phyloP scores from a whole-genome alignment of 2,113 vertebrate species.

The Laterallus jamaicensis region DNA sequence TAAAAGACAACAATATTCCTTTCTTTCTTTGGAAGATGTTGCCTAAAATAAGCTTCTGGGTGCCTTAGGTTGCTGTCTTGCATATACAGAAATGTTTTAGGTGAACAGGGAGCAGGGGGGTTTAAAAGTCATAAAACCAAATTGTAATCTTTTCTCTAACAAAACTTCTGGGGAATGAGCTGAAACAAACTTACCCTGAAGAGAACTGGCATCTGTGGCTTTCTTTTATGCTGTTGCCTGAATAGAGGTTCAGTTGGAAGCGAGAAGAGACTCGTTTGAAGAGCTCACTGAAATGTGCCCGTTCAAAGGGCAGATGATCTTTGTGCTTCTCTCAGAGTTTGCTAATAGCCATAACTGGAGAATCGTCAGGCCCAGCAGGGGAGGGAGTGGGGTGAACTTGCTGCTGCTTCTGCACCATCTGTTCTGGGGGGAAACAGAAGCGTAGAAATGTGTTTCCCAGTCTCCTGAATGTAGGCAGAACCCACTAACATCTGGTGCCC shows the following conservation, averaged over 20 bases:
- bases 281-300: neutral
- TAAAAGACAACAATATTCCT: neutral
- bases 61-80: neutral
- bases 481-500: neutral
- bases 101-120: neutral
- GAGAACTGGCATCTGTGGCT: neutral
- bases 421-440: neutral
- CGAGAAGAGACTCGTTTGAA: neutral
- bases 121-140: neutral
- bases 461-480: neutral
- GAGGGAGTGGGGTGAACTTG: neutral
- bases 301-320: neutral
- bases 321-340: neutral
- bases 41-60: neutral
- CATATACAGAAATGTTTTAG: neutral
- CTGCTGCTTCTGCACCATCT: neutral
- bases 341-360: neutral
- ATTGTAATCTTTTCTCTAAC: neutral
- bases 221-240: neutral
- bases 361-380: neutral
- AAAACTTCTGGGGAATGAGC: neutral
- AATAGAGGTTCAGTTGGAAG: neutral
- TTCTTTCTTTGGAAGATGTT: neutral
- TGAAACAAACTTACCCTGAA: neutral
- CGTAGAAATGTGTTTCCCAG: neutral